phyloP scores from a whole-genome alignment of 1,140 invertebrate species.

The Heliconius nattereri region DNA sequence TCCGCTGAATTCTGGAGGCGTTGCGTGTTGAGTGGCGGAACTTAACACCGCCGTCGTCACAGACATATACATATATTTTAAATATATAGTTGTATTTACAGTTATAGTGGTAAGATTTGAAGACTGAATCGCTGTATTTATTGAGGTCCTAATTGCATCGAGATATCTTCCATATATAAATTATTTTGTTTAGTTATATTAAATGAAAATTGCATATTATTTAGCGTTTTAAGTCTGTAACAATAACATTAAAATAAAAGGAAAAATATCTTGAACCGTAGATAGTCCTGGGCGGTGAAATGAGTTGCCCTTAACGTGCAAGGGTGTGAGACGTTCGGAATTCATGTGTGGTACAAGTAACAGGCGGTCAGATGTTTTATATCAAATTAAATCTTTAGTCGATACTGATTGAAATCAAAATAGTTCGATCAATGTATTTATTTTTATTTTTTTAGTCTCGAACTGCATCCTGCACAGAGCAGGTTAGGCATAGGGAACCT shows the following conservation, averaged over 20 bases:
- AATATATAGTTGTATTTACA: no score
- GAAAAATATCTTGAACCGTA: slow-evolving; percentile 77
- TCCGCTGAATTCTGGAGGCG: no score
- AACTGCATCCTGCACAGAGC: no score
- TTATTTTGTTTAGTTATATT: background rate
- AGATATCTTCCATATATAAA: background rate
- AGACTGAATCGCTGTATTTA: background rate
- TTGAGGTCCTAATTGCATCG: background rate
- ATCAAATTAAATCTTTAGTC: background rate
- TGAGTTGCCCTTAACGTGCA: slow-evolving; percentile 76
- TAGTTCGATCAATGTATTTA: no score
- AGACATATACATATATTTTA: no score
- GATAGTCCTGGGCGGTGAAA: slow-evolving; percentile 76
- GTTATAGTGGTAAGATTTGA: no score
- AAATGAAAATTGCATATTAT: slow-evolving; percentile 5
- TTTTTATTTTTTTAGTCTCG: no score
- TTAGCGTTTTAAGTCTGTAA: slow-evolving; percentile 48
- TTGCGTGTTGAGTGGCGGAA: no score
- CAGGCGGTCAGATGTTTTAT: background rate
- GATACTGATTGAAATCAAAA: background rate
- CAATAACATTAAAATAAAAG: slow-evolving; percentile 70
- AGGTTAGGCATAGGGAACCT: no score
- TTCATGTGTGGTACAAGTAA: slow-evolving; percentile 46
- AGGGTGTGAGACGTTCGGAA: slow-evolving; percentile 76
- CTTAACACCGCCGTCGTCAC: no score